Percentiles rank a stretch among this genome's conserved stretches.
Evolutionary conservation across 2,113 vertebrate species (phyloP).

Genomic region (Taurulus bubalis): DNA sequence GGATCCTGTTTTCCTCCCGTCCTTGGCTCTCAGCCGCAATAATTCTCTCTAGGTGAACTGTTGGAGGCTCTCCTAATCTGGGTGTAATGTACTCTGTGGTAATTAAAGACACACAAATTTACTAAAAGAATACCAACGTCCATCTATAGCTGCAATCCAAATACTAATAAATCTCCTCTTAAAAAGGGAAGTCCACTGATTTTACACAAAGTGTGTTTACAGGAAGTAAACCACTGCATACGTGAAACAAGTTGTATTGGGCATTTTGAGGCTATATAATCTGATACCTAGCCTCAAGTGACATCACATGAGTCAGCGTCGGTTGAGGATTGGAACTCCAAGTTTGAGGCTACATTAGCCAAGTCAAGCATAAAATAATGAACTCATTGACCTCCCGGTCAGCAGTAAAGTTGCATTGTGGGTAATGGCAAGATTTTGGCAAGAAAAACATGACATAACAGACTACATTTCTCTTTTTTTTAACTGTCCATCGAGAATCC

Average conservation of each 20-base stretch:
- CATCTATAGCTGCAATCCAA: background rate
- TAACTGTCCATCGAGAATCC: background rate
- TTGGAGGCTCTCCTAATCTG: constrained; percentile 22
- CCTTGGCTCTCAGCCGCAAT: constrained; percentile 15
- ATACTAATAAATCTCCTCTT: background rate
- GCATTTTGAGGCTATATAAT: background rate
- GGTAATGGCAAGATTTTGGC: background rate
- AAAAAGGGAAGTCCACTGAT: background rate
- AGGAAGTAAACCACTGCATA: background rate
- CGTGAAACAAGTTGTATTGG: background rate
- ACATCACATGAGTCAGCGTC: background rate
- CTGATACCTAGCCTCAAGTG: background rate
- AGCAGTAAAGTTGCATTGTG: background rate
- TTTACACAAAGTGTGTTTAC: background rate
- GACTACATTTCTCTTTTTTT: background rate
- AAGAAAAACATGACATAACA: background rate
- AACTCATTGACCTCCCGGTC: background rate
- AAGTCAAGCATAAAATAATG: background rate
- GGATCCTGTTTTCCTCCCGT: constrained; percentile 19
- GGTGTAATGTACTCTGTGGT: constrained; percentile 17
- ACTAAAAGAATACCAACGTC: background rate
- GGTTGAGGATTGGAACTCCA: no score
- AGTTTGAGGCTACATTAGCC: background rate
- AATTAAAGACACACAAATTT: background rate
- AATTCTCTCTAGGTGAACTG: constrained; percentile 25